Evolutionary conservation across 2,113 vertebrate genomes (phyloP).

Genomic region (Anolis sagrei): DNA sequence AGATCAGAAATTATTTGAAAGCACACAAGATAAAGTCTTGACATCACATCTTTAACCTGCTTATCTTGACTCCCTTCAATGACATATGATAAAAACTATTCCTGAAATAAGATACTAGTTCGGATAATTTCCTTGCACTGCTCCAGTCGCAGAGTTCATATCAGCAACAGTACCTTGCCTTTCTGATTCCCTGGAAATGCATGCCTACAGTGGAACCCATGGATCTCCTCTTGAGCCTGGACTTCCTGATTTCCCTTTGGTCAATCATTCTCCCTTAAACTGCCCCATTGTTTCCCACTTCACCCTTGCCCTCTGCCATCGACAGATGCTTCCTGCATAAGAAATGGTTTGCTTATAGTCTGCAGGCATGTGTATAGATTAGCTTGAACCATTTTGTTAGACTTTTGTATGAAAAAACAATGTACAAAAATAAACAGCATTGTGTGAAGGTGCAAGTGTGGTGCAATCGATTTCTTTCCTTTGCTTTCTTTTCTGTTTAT

Average conservation of each 20-base stretch:
- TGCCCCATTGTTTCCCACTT: conserved; percentile 51
- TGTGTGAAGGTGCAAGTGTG: conserved; percentile 27
- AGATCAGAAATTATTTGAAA: too few species aligned
- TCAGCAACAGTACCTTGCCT: not conserved
- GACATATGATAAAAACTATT: not conserved
- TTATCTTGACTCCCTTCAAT: not conserved
- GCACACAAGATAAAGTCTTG: too few species aligned
- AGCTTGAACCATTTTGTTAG: conserved; percentile 32
- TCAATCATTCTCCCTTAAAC: conserved; percentile 59
- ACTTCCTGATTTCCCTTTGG: conserved; percentile 49
- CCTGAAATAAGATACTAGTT: not conserved
- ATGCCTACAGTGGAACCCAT: conserved; percentile 6
- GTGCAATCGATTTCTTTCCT: conserved; percentile 7
- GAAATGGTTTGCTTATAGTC: conserved; percentile 33
- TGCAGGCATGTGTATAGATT: conserved; percentile 31
- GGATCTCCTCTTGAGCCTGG: conserved; percentile 26
- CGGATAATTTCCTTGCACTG: not conserved
- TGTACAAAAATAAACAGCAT: conserved; percentile 46
- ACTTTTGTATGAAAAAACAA: conserved; percentile 44
- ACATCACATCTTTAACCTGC: not conserved
- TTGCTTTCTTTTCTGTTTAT: conserved; percentile 35
- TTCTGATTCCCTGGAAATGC: conserved; percentile 16
- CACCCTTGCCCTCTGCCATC: conserved; percentile 50
- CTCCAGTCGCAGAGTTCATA: not conserved
- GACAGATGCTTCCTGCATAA: conserved; percentile 71